A percentile compares a stretch with the other conserved stretches of the same genome.
Conservation (phyloP, 2,888 invertebrate species). For the Eudasyphora cyanicolor region DNA sequence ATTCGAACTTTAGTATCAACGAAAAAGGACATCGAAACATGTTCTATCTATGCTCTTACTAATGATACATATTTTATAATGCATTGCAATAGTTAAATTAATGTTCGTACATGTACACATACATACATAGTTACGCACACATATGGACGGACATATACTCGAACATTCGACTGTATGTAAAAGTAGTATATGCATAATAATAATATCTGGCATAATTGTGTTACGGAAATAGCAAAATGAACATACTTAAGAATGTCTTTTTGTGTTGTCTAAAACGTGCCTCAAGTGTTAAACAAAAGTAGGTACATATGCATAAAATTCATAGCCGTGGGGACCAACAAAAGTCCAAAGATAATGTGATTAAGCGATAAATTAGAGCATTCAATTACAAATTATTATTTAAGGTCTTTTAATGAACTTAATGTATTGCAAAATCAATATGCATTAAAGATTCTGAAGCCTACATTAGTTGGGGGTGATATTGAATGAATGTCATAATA, state of each 20-base stretch:
- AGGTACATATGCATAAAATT: constrained; percentile 43
- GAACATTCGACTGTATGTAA: too few relatives aligned
- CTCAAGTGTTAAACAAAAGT: constrained; percentile 63
- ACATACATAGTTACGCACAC: neutral
- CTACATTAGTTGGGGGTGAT: too few relatives aligned
- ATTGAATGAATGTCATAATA: too few relatives aligned
- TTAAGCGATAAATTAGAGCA: too few relatives aligned
- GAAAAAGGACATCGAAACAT: neutral
- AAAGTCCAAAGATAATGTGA: too few relatives aligned
- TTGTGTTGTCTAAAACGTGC: constrained; percentile 65
- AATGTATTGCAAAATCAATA: too few relatives aligned
- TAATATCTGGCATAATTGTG: constrained; percentile 60
- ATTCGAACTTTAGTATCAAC: neutral
- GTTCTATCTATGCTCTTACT: neutral
- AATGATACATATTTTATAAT: constrained; percentile 8
- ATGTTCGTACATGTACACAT: neutral
- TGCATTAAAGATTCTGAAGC: too few relatives aligned
- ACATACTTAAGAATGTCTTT: constrained; percentile 62
- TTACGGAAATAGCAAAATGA: constrained; percentile 65
- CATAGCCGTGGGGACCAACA: neutral
- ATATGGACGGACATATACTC: neutral
- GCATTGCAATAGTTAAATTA: neutral
- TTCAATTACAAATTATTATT: too few relatives aligned
- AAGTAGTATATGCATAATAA: constrained; percentile 39
- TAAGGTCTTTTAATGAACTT: too few relatives aligned